A percentile compares a stretch with the other conserved stretches of the same genome.
These are phyloP conservation scores for Ifrita kowaldi DNA, from an alignment of 2,113 vertebrate genomes.

Conservation along the genomic window DNA sequence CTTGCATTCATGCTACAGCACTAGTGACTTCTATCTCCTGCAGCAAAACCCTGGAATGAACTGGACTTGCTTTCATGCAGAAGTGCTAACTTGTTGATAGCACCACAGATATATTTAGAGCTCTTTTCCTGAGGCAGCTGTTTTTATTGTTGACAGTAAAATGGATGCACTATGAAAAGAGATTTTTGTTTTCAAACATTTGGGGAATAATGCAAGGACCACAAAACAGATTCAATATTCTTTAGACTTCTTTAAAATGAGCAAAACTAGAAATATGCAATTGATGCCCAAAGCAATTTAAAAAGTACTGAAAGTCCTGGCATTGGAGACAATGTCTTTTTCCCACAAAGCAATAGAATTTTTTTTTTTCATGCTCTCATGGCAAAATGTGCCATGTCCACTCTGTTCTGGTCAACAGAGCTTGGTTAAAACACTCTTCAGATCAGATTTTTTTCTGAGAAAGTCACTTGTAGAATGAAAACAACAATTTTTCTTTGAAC, in stretches of 20 bases:
- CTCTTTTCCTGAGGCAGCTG: not conserved
- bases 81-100: constrained; percentile 1
- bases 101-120: not conserved
- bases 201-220: not conserved
- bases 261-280: not conserved
- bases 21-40: not conserved
- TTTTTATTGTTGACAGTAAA: constrained; percentile 17
- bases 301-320: not conserved
- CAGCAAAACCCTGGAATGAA: not conserved
- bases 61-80: not conserved
- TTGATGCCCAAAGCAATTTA: not conserved
- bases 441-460: not conserved
- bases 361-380: not conserved
- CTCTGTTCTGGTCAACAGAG: not conserved
- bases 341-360: not conserved
- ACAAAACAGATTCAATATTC: not conserved
- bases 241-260: not conserved
- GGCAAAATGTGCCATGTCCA: not conserved
- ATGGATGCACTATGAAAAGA: not conserved
- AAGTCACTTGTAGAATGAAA: not conserved
- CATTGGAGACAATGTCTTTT: not conserved
- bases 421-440: not conserved
- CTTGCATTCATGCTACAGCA: not conserved
- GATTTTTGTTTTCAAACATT: not conserved
- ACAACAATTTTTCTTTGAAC: not conserved